Percentiles rank a stretch among this genome's conserved stretches.
Conservation (phyloP, 2,797 vertebrate species). For the Chelidonichthys spinosus region DNA sequence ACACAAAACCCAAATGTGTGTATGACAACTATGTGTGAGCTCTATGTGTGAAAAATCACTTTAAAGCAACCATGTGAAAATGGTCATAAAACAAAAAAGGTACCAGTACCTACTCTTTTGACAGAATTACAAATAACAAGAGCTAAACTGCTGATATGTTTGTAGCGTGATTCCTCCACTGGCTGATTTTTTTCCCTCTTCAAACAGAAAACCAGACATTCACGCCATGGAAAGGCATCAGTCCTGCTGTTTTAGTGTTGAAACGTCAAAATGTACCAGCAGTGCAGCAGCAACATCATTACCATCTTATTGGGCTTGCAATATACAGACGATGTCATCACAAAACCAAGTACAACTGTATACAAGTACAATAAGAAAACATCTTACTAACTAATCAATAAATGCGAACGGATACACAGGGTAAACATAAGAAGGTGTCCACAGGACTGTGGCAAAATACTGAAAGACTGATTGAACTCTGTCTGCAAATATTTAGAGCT, state of each 20-base stretch:
- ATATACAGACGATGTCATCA: constrained; percentile 90
- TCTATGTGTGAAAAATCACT: constrained; percentile 92
- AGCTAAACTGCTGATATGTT: constrained; percentile 95
- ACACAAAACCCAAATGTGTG: constrained; percentile 94
- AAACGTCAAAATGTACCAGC: constrained; percentile 88
- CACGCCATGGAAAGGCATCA: constrained; percentile 73
- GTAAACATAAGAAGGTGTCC: constrained; percentile 86
- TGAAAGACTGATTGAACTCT: constrained; percentile 72
- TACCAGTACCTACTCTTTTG: constrained; percentile 97
- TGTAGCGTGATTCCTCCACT: constrained; percentile 88
- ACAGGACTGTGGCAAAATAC: constrained; percentile 89
- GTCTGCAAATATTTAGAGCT: constrained; percentile 67
- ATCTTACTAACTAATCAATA: constrained; percentile 90
- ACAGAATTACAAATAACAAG: constrained; percentile 87
- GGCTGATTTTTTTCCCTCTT: constrained; percentile 56
- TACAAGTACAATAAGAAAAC: constrained; percentile 91
- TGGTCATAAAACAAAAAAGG: constrained; percentile 92
- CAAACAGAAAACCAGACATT: constrained; percentile 73
- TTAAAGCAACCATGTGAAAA: constrained; percentile 97
- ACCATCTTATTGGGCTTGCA: constrained; percentile 89
- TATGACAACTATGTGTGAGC: constrained; percentile 94
- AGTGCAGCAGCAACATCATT: constrained; percentile 93
- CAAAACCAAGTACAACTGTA: constrained; percentile 86
- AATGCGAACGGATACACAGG: constrained; percentile 90
- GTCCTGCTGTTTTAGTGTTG: constrained; percentile 85